These are phyloP conservation scores for Carposina sasakii DNA, from an alignment of 1,140 invertebrate genomes.

Conservation along the genomic window DNA sequence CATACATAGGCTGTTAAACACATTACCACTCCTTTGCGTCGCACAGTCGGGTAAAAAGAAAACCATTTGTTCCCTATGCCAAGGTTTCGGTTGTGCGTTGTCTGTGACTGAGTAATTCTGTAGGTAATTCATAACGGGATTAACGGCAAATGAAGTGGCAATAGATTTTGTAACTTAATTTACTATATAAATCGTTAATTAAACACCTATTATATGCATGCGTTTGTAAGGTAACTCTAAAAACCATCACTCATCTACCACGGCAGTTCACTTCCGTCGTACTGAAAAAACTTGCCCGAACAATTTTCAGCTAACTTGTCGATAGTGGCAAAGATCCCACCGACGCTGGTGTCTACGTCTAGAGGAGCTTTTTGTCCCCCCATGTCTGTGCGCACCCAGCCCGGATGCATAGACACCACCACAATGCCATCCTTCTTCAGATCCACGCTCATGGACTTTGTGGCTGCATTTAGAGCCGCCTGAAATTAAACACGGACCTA, in stretches of 20 bases:
- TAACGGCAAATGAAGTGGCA: too few relatives aligned
- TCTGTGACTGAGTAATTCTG: too few relatives aligned
- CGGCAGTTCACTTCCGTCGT: constrained; percentile 80
- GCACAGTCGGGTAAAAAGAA: too few relatives aligned
- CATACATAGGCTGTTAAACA: too few relatives aligned
- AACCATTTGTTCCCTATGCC: too few relatives aligned
- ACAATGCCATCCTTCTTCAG: constrained; percentile 84
- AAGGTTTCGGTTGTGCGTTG: too few relatives aligned
- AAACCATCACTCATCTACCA: constrained; percentile 85
- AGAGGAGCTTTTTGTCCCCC: constrained; percentile 85
- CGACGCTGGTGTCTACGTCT: constrained; percentile 77
- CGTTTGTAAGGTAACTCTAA: too few relatives aligned
- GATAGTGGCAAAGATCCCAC: constrained; percentile 79
- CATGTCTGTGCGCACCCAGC: constrained; percentile 94
- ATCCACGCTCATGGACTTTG: constrained; percentile 88
- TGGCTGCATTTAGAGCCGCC: constrained; percentile 90
- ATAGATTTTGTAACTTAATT: too few relatives aligned
- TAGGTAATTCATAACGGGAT: too few relatives aligned
- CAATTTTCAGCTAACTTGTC: constrained; percentile 75
- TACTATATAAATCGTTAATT: too few relatives aligned
- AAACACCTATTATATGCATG: too few relatives aligned
- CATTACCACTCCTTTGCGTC: too few relatives aligned
- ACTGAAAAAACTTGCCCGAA: constrained; percentile 84
- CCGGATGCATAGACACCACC: constrained; percentile 85
- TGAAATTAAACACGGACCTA: constrained; percentile 69